Conservation (phyloP, 1,140 invertebrate species). For the Cotesia glomerata region DNA sequence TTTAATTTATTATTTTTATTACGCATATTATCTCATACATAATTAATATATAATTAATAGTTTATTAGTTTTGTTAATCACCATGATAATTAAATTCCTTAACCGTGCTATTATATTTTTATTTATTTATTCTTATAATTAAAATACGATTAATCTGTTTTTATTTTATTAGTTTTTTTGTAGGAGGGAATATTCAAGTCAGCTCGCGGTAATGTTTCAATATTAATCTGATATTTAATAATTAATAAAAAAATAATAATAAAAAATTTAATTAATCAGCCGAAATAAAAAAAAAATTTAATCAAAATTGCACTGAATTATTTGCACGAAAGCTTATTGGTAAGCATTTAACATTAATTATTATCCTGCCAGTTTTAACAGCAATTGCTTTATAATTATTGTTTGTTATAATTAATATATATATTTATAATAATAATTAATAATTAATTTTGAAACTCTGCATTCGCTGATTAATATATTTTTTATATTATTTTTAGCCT, state of each 20-base stretch:
- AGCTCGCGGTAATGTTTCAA: conserved; percentile 49
- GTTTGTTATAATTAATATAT: conserved; percentile 33
- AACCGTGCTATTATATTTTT: conserved; percentile 44
- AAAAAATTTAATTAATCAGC: conserved; percentile 5
- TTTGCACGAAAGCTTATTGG: too few species aligned
- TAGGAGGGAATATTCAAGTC: conserved; percentile 60
- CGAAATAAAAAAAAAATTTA: conserved; percentile 34
- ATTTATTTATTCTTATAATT: conserved; percentile 2
- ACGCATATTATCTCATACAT: neutral
- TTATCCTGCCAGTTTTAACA: too few species aligned
- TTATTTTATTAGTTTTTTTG: conserved; percentile 35
- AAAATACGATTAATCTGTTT: conserved; percentile 20
- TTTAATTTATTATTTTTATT: neutral
- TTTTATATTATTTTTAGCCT: neutral
- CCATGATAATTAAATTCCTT: conserved; percentile 45
- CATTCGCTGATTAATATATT: neutral
- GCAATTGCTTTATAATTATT: conserved; percentile 27
- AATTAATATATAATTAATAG: conserved; percentile 2
- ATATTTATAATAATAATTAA: conserved; percentile 35
- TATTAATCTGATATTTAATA: conserved; percentile 48
- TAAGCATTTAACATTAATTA: too few species aligned
- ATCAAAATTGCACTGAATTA: conserved; percentile 30
- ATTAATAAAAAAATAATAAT: conserved; percentile 29
- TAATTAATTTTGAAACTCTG: neutral
- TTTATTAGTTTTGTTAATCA: conserved; percentile 42